Evolutionary conservation across 2,888 invertebrate species (phyloP).

Genomic region (Sinelater perroti): DNA sequence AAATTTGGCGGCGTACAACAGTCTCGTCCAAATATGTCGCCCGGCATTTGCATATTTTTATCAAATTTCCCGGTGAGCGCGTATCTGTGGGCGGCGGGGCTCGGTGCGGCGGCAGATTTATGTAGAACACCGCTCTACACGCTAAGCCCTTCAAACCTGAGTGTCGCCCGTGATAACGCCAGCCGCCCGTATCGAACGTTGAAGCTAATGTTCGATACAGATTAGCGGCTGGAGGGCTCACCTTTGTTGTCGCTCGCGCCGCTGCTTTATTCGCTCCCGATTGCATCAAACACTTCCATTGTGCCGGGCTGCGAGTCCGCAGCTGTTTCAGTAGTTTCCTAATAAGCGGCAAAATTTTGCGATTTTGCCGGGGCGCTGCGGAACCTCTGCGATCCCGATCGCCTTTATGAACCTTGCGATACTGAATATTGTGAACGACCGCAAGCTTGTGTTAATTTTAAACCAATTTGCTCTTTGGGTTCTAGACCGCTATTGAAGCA

Average conservation of each 20-base stretch:
- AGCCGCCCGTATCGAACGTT: conserved; percentile 25
- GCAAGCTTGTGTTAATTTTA: too few species aligned
- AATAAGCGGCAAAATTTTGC: conserved; percentile 3
- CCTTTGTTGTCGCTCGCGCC: conserved; percentile 10
- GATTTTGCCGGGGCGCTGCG: neutral
- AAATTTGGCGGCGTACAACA: too few species aligned
- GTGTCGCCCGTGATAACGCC: conserved; percentile 24
- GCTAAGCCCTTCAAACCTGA: conserved; percentile 23
- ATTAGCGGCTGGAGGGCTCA: conserved; percentile 24
- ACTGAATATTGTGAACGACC: too few species aligned
- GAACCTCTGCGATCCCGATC: neutral
- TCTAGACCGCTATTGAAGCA: too few species aligned
- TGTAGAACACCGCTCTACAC: conserved; percentile 17
- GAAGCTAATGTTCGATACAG: conserved; percentile 27
- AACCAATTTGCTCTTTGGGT: too few species aligned
- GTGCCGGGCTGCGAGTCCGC: conserved; percentile 2
- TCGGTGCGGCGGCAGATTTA: conserved; percentile 10
- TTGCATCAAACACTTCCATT: neutral
- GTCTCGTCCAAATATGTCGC: conserved; percentile 24
- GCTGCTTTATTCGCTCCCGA: conserved; percentile 19
- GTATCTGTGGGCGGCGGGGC: conserved; percentile 10
- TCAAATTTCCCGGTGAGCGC: conserved; percentile 24
- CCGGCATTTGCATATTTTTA: conserved; percentile 31
- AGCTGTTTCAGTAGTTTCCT: conserved; percentile 1
- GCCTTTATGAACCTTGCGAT: neutral